These are phyloP conservation scores for Trichonephila inaurata DNA, from an alignment of 1,140 invertebrate species.

Conservation along the genomic window DNA sequence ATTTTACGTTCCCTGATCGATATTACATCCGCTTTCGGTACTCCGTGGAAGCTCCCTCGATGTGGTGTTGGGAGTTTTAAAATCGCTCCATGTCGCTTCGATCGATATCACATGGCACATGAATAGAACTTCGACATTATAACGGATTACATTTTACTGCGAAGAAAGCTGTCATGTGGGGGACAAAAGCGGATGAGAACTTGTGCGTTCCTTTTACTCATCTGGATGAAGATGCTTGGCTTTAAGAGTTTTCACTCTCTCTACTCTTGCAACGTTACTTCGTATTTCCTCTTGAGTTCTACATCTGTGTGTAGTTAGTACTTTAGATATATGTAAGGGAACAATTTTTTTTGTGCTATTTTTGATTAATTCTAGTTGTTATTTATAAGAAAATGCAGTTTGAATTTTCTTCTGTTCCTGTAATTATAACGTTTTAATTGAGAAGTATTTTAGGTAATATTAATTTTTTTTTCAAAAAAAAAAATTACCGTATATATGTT, in stretches of 20 bases:
- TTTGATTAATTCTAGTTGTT: too few species aligned
- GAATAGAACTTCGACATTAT: not conserved
- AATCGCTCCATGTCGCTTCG: not conserved
- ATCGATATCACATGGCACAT: not conserved
- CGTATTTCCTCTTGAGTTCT: too few species aligned
- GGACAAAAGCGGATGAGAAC: not conserved
- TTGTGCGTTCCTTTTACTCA: not conserved
- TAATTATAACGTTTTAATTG: too few species aligned
- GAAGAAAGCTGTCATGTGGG: not conserved
- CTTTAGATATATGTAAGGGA: too few species aligned
- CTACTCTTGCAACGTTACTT: too few species aligned
- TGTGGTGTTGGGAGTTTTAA: not conserved
- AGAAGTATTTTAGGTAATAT: too few species aligned
- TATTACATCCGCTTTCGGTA: slow-evolving; percentile 63
- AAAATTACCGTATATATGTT: too few species aligned
- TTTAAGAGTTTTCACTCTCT: not conserved
- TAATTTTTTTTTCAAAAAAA: too few species aligned
- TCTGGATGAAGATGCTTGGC: not conserved
- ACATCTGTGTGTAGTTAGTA: too few species aligned
- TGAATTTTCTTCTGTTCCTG: too few species aligned
- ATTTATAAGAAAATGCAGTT: too few species aligned
- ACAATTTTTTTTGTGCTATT: too few species aligned
- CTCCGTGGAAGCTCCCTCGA: not conserved
- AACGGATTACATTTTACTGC: not conserved
- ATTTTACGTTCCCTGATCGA: not conserved